phyloP scores from a whole-genome alignment of 2,888 invertebrate species.

The Troides aeacus region DNA sequence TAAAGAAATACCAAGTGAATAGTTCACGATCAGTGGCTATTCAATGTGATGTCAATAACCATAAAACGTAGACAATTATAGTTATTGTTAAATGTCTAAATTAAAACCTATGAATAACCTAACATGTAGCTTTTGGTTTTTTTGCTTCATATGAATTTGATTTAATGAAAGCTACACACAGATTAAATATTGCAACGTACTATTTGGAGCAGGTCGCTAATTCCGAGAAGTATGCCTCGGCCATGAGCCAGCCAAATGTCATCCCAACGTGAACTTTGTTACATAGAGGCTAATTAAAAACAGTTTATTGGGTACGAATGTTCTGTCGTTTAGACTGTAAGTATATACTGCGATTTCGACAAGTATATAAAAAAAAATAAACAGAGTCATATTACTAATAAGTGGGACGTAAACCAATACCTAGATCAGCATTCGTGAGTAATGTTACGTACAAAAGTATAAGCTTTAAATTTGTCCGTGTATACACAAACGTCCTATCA shows the following conservation, averaged over 20 bases:
- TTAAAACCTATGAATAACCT: no score
- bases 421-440: not conserved
- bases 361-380: not conserved
- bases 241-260: constrained; percentile 33
- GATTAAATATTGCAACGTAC: constrained; percentile 40
- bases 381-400: constrained; percentile 2
- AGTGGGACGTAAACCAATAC: not conserved
- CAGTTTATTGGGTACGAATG: constrained; percentile 29
- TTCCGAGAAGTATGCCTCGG: constrained; percentile 39
- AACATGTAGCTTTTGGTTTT: not conserved
- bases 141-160: not conserved
- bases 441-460: not conserved
- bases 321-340: constrained; percentile 12
- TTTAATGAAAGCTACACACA: not conserved
- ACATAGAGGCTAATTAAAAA: constrained; percentile 33
- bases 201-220: constrained; percentile 45
- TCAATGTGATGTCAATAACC: no score
- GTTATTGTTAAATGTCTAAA: no score
- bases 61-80: no score
- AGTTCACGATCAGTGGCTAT: no score
- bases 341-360: constrained; percentile 1
- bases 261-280: constrained; percentile 33
- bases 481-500: not conserved
- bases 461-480: not conserved
- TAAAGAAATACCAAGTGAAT: no score